These are phyloP conservation scores for Xestia ashworthii DNA, from an alignment of 2,888 invertebrate genomes.

Conservation along the genomic window DNA sequence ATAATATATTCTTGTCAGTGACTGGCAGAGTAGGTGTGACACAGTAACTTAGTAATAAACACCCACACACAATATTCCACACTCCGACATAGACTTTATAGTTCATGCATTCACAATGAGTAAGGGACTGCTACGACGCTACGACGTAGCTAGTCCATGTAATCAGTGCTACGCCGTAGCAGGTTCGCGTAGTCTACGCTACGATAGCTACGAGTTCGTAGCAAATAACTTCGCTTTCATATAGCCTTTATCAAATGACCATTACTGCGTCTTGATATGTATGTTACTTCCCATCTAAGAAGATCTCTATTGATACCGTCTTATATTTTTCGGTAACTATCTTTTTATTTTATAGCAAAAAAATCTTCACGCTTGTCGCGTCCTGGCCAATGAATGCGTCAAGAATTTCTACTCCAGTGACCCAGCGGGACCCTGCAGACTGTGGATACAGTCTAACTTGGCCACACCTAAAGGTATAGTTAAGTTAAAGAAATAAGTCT, in stretches of 20 bases:
- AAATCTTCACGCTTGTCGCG: constrained; percentile 76
- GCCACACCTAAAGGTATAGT: constrained; percentile 73
- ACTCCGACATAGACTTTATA: constrained; percentile 12
- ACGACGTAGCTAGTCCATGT: background rate
- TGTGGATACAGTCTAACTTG: constrained; percentile 81
- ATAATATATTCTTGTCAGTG: background rate
- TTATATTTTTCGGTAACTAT: too few relatives aligned
- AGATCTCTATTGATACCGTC: too few relatives aligned
- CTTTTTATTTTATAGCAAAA: constrained; percentile 73
- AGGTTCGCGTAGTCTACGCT: background rate
- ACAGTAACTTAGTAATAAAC: constrained; percentile 1
- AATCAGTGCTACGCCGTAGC: constrained; percentile 6
- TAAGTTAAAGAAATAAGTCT: background rate
- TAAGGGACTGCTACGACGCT: constrained; percentile 3
- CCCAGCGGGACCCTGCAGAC: constrained; percentile 82
- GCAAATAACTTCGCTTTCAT: background rate
- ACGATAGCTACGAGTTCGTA: constrained; percentile 13
- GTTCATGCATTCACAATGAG: constrained; percentile 11
- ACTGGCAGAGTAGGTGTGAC: background rate
- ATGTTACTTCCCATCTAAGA: background rate
- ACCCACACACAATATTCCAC: background rate
- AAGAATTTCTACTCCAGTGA: constrained; percentile 80
- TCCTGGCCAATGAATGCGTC: constrained; percentile 80
- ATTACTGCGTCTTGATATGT: background rate
- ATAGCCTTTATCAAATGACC: background rate